These are phyloP conservation scores for Alexandromys fortis DNA, from an alignment of 2,113 vertebrate genomes.

Conservation along the genomic window DNA sequence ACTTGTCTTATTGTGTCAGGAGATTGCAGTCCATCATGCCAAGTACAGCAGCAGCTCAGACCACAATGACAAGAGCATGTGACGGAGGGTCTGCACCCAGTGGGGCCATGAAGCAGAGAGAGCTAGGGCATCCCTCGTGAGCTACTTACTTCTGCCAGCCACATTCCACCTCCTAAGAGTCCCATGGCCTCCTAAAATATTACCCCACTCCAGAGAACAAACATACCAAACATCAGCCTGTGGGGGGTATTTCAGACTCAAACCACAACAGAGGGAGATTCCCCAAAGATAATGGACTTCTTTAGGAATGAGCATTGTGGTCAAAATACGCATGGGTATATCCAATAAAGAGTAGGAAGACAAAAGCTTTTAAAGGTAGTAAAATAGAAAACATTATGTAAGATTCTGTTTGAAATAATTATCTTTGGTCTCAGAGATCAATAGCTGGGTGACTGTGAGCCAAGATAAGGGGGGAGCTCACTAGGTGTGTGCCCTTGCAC, in stretches of 20 bases:
- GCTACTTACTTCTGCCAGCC: neutral
- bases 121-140: neutral
- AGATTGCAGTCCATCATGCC: neutral
- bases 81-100: neutral
- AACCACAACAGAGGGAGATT: neutral
- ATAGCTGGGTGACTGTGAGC: neutral
- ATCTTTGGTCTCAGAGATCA: conserved; percentile 2
- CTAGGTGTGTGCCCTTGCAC: neutral
- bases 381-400: conserved; percentile 1
- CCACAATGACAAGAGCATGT: no score
- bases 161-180: neutral
- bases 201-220: neutral
- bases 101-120: neutral
- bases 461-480: neutral
- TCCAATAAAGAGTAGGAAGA: neutral
- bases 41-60: neutral
- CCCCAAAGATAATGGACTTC: neutral
- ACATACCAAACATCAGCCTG: neutral
- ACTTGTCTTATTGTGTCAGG: neutral
- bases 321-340: neutral
- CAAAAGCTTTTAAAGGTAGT: neutral
- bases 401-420: neutral
- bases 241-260: neutral
- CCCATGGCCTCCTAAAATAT: neutral
- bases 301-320: neutral